These are phyloP conservation scores for Urocitellus parryii DNA, from an alignment of 2,113 vertebrate species.

Conservation along the genomic window DNA sequence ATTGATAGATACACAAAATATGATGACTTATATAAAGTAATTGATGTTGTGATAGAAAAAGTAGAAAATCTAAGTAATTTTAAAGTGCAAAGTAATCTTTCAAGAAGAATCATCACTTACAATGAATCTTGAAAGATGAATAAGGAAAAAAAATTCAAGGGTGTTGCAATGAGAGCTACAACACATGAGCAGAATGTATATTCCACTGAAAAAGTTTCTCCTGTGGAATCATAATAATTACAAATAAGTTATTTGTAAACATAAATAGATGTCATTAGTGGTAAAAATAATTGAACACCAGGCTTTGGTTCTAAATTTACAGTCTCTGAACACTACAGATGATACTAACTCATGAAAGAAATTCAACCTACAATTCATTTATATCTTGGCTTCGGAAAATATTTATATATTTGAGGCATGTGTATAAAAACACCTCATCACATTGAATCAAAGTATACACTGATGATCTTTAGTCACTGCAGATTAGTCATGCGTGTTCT, in stretches of 20 bases:
- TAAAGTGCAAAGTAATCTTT: background rate
- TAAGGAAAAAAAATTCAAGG: background rate
- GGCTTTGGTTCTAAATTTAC: background rate
- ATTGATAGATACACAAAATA: background rate
- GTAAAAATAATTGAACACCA: background rate
- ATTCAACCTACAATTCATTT: background rate
- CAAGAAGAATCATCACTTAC: background rate
- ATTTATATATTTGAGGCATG: background rate
- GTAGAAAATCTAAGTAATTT: background rate
- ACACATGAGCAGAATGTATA: background rate
- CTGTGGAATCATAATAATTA: no score
- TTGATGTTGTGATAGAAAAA: background rate
- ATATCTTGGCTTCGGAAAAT: background rate
- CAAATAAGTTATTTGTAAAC: background rate
- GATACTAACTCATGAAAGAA: background rate
- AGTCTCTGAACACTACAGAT: background rate
- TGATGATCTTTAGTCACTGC: background rate
- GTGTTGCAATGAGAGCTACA: background rate
- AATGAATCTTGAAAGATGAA: background rate
- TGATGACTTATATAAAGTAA: background rate
- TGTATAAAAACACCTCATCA: background rate
- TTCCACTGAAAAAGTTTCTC: background rate
- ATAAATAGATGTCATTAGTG: background rate
- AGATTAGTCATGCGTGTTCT: background rate
- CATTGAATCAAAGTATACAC: background rate